Base-by-base conservation (phyloP, 2,797 vertebrate species). In the Crocodylus rhombifer region DNA sequence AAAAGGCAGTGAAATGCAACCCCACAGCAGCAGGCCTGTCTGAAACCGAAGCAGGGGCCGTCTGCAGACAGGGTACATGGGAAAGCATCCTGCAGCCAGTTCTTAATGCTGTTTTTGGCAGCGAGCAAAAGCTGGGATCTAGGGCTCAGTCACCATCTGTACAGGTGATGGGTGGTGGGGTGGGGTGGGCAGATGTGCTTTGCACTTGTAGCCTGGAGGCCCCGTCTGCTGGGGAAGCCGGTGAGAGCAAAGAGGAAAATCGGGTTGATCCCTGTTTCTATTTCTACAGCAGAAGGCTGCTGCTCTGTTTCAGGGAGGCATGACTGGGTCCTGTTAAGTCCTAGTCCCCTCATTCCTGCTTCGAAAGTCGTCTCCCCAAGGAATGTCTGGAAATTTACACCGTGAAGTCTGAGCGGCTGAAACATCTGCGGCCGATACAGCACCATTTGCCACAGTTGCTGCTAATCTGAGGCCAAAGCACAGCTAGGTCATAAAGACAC, bases 311-410 rank as follows among this genome's bases (percentile, higher is more conserved):
- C 92, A 84, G 83, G 58, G n/a, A 89, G 91, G 87, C 0, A 1
- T 55, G 94, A 71, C 85, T 61, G 64, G 0, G 80, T 81, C 90
- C 84, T 1, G 3, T 88, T 89, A 89, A 0, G 21, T 36, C 89
- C 93, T 64, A 88, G 77, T 79, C 76, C 78, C 77, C 90, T 84
- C 76, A 60, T 80, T 89, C 58, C 91, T 85, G 74, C 90, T 91
- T 81, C 42, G 86, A 95, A 91, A 0, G 1, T 86, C 0, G 13
- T 80, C 85, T 97, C 96, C 96, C 96, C 73, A 71, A 92, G 96
- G 96, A 97, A 87, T 67, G 95, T 95, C 97, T 97, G 97, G 94
- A 97, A 97, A 97, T 97, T 95, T 97, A 92, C 89, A 96, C 93
- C 92, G 87, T 96, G 96, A 96, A 95, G 97, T 95, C 96, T 97